Conservation (phyloP, 2,888 invertebrate species). For the Chorisops tibialis region DNA sequence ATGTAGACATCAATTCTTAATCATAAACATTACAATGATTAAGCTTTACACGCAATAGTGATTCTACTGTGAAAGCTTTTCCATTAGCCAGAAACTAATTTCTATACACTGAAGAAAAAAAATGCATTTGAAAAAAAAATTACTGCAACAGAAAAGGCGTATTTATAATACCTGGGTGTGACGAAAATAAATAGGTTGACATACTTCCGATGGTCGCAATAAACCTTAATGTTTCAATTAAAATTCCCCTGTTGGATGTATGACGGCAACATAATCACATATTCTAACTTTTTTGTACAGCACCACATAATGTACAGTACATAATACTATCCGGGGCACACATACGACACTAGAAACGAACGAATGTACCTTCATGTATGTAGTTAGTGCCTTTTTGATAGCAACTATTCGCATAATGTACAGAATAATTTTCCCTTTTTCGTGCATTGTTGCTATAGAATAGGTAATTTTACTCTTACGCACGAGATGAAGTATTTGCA, state of each 20-base stretch:
- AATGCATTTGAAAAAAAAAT: no score
- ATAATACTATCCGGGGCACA: conserved; percentile 3
- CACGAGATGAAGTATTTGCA: conserved; percentile 32
- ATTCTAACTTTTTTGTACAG: conserved; percentile 11
- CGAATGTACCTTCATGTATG: conserved; percentile 11
- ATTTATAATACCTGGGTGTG: no score
- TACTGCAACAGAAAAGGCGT: no score
- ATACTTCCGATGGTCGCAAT: conserved; percentile 36
- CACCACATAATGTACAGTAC: background rate
- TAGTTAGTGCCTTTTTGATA: background rate
- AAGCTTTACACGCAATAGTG: no score
- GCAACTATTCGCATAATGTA: background rate
- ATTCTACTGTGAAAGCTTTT: no score
- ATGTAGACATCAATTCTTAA: no score
- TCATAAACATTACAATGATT: no score
- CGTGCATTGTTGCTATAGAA: conserved; percentile 17
- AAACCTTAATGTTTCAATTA: conserved; percentile 49
- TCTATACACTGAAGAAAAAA: no score
- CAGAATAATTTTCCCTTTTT: conserved; percentile 18
- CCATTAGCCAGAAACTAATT: no score
- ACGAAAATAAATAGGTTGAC: conserved; percentile 22
- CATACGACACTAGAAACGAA: background rate
- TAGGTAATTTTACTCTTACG: conserved; percentile 31
- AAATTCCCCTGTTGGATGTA: conserved; percentile 37
- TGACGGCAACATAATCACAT: conserved; percentile 27